Conservation (phyloP, 2,113 vertebrate species). For the Alexandromys fortis region DNA sequence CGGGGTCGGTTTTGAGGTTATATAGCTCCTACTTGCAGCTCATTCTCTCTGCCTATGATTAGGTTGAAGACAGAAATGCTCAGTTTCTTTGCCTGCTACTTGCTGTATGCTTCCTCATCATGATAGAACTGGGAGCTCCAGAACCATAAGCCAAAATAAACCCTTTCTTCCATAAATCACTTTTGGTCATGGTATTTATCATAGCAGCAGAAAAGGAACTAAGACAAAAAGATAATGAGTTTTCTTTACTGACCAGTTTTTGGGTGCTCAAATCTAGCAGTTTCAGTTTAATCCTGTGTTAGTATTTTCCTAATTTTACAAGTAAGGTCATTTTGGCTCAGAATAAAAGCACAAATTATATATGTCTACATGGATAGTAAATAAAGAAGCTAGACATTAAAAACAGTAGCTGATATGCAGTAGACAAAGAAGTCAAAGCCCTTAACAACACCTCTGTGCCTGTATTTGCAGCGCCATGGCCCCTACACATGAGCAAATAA, state of each 20-base stretch:
- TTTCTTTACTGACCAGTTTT: not conserved
- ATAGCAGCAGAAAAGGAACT: not conserved
- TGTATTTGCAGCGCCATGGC: not conserved
- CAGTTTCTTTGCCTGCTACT: not conserved
- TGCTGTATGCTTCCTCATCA: not conserved
- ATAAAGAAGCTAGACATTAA: not conserved
- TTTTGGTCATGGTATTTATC: not conserved
- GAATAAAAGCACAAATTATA: not conserved
- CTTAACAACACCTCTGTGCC: not conserved
- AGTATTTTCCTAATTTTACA: conserved; percentile 31
- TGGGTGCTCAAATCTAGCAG: not conserved
- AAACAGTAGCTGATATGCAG: not conserved
- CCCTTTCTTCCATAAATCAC: not conserved
- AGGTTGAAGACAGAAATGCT: not conserved
- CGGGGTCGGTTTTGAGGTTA: not conserved
- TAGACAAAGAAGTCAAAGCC: not conserved
- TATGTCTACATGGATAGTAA: not conserved
- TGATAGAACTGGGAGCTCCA: not conserved
- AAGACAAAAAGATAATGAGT: not conserved
- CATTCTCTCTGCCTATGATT: not conserved
- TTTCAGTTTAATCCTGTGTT: not conserved
- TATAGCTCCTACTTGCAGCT: not conserved
- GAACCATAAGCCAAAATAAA: not conserved
- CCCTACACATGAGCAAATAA: not conserved
- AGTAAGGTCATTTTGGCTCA: not conserved